Evolutionary conservation across 2,888 invertebrate species (phyloP).

Genomic region (Chydorus sphaericus): DNA sequence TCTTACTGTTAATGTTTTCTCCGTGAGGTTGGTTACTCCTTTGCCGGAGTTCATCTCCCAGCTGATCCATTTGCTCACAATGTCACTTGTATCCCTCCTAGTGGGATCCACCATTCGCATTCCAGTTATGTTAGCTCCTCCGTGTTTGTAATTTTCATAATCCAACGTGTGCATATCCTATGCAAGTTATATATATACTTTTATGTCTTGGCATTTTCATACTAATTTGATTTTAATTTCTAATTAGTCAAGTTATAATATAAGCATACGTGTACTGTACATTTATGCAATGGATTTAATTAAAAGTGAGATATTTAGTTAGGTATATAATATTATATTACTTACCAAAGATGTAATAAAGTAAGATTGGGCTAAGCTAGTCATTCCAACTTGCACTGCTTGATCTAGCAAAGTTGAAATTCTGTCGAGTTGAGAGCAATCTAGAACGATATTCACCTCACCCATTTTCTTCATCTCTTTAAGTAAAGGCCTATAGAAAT

Average conservation of each 20-base stretch:
- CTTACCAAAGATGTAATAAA: constrained; percentile 78
- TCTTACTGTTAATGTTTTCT: constrained; percentile 39
- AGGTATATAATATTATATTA: background rate
- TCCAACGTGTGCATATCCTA: constrained; percentile 70
- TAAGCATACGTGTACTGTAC: background rate
- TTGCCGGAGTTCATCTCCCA: constrained; percentile 52
- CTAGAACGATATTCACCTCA: constrained; percentile 77
- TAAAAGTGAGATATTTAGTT: background rate
- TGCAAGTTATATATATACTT: constrained; percentile 14
- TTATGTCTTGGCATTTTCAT: background rate
- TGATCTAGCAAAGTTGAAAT: constrained; percentile 76
- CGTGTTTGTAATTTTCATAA: constrained; percentile 57
- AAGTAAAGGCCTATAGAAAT: constrained; percentile 50
- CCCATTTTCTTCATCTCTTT: constrained; percentile 87
- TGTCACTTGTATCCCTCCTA: constrained; percentile 35
- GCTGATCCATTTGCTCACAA: constrained; percentile 37
- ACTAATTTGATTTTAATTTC: background rate
- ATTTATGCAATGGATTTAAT: no score
- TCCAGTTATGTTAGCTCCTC: constrained; percentile 70
- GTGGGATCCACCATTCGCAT: constrained; percentile 45
- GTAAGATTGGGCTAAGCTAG: constrained; percentile 90
- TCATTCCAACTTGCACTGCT: constrained; percentile 91
- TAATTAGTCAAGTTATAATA: background rate
- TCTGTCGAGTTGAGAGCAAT: constrained; percentile 64
- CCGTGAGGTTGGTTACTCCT: constrained; percentile 37